These are phyloP conservation scores for Pampus argenteus DNA, from an alignment of 2,797 vertebrate species.

Conservation along the genomic window DNA sequence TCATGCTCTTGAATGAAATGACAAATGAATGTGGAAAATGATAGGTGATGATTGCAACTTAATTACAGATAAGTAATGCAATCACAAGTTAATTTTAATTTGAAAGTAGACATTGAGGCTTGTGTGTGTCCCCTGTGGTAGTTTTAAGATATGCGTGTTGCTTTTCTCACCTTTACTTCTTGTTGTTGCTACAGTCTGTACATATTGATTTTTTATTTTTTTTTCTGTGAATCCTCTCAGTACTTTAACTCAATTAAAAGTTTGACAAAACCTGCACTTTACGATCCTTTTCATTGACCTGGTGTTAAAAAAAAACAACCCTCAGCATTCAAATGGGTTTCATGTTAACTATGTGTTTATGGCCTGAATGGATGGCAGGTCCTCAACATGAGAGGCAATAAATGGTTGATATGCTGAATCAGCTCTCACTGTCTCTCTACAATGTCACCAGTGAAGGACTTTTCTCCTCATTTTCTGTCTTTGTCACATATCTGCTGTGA, in stretches of 20 bases:
- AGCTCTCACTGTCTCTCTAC: slow-evolving; percentile 34
- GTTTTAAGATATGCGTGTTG: background rate
- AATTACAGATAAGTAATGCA: slow-evolving; percentile 54
- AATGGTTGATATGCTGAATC: slow-evolving; percentile 49
- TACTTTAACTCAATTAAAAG: slow-evolving; percentile 46
- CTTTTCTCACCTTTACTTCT: background rate
- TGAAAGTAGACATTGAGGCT: slow-evolving; percentile 12
- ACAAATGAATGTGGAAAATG: slow-evolving; percentile 31
- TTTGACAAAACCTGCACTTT: slow-evolving; percentile 23
- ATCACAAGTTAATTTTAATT: slow-evolving; percentile 42
- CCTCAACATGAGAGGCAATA: slow-evolving; percentile 35
- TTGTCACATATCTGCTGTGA: background rate
- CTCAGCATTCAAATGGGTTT: slow-evolving; percentile 6
- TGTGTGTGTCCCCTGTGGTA: slow-evolving; percentile 3
- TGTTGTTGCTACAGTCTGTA: slow-evolving; percentile 3
- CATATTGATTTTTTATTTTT: slow-evolving; percentile 62
- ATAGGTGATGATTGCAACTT: slow-evolving; percentile 56
- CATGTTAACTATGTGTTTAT: slow-evolving; percentile 29
- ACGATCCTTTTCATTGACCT: slow-evolving; percentile 20
- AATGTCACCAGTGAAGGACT: slow-evolving; percentile 49
- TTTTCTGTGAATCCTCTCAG: slow-evolving; percentile 14
- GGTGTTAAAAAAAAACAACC: slow-evolving; percentile 9
- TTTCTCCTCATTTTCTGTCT: background rate
- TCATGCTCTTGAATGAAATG: slow-evolving; percentile 27
- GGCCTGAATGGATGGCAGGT: slow-evolving; percentile 25